Base-by-base conservation (phyloP, 2,113 vertebrate species). In the Boleophthalmus pectinirostris region DNA sequence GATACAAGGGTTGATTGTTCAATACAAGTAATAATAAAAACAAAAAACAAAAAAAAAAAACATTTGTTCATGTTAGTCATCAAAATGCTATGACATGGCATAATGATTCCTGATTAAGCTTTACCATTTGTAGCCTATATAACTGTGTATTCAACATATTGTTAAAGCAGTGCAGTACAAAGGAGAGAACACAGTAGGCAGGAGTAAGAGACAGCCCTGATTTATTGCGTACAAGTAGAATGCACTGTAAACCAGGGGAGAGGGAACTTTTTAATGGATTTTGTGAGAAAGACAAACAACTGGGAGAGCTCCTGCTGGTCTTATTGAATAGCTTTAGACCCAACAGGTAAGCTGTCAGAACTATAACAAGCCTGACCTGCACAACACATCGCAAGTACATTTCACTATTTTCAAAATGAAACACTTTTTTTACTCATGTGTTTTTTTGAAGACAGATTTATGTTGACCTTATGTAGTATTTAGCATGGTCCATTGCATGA, bases 201-300 rank as follows among this genome's bases (percentile, higher is more conserved):
- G 64, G 71, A 43, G 46, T 68, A 51, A 58, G 73, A 75, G 80
- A 86, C 73, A 69, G 61, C 23, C 68, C 58, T 91, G 89, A 92
- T 92, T 89, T 92, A 91, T 88, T 78, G 81, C 69, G 56, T 86
- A 85, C 88, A 85, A 87, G 77, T 35, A 54, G 69, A 88, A 89
- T 77, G 78, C 83, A 90, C 86, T 82, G 87, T 90, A 92, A 92
- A 91, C 84, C 81, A 82, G 84, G 69, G 54, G 72, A 89, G 85
- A 87, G 87, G 81, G 83, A 91, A 90, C 84, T 84, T 89, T 85
- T 85, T 91, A 94, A 93, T 93, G 87, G 88, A 86, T 92, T 93
- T 75, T 85, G 76, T 77, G 83, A 76, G 77, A 91, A 91, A 90
- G 86, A 90, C 82, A 89, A 92, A 90, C 80, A 89, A 87, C 85